Percentiles rank a stretch among this genome's conserved stretches.
These are phyloP conservation scores for Heterodera schachtii DNA, from an alignment of 1,140 invertebrate genomes.

Conservation along the genomic window DNA sequence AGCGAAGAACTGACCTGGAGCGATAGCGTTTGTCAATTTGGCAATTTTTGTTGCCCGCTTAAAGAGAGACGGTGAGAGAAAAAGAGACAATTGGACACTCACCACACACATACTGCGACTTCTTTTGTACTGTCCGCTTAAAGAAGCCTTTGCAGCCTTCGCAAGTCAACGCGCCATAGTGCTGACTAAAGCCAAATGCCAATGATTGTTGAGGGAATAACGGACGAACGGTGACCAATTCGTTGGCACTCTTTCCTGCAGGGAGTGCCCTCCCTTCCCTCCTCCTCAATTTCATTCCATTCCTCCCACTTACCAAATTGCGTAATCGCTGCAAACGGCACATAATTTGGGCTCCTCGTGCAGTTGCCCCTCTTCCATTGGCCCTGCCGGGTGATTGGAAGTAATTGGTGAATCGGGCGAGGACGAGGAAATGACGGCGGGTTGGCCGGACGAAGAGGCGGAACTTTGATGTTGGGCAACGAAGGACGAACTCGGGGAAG, in stretches of 20 bases:
- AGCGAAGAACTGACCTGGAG: conserved; percentile 86
- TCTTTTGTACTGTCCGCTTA: conserved; percentile 92
- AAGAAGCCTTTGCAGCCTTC: conserved; percentile 90
- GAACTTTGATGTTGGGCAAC: conserved; percentile 2
- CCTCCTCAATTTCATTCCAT: not conserved
- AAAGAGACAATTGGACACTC: not conserved
- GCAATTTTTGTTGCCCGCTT: conserved; percentile 89
- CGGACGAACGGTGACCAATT: not conserved
- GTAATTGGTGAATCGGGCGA: conserved; percentile 12
- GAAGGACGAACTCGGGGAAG: conserved; percentile 8
- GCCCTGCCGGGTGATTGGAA: conserved; percentile 22
- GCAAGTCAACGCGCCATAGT: conserved; percentile 91
- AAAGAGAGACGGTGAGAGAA: not conserved
- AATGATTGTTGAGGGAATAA: not conserved
- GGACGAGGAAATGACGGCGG: not conserved
- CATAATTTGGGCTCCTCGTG: conserved; percentile 74
- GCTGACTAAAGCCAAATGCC: conserved; percentile 64
- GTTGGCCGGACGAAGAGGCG: not conserved
- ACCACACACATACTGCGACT: conserved; percentile 91
- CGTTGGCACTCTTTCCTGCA: conserved; percentile 5
- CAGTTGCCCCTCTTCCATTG: not conserved
- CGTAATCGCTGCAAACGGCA: conserved; percentile 96
- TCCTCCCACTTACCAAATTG: conserved; percentile 74
- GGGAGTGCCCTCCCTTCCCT: not conserved
- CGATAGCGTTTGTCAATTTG: conserved; percentile 95